A percentile compares a stretch with the other conserved stretches of the same genome.
These are phyloP conservation scores for Acinonyx jubatus DNA, from an alignment of 2,113 vertebrate genomes.

Conservation along the genomic window DNA sequence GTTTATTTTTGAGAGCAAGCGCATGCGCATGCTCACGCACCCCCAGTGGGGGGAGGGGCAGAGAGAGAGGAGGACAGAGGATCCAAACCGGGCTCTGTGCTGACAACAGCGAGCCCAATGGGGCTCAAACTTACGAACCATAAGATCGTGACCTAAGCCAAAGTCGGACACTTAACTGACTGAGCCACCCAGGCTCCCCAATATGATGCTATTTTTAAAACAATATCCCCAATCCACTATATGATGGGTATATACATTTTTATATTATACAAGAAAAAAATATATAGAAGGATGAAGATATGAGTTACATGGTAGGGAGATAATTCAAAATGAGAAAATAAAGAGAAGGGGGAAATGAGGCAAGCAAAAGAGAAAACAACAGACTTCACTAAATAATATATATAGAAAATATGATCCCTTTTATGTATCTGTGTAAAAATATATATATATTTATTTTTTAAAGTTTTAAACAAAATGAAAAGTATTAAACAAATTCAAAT, in stretches of 20 bases:
- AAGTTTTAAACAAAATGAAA: constrained; percentile 23
- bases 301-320: background rate
- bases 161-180: no score
- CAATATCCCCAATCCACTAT: background rate
- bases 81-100: no score
- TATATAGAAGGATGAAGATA: background rate
- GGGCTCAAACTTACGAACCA: no score
- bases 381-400: background rate
- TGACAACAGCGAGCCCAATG: no score
- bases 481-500: background rate
- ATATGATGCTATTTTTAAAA: no score
- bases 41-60: no score
- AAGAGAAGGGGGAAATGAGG: background rate
- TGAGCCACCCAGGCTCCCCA: no score
- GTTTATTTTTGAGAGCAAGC: no score
- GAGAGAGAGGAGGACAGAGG: no score
- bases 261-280: background rate
- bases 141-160: no score
- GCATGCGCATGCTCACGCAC: no score
- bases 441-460: background rate
- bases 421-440: background rate
- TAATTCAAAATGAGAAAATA: background rate
- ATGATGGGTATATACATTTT: background rate
- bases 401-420: background rate
- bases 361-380: background rate